Evolutionary conservation across 2,113 vertebrate species (phyloP), one percentile per base, ranked within the genome.

Genomic region (Cottus gobio): DNA sequence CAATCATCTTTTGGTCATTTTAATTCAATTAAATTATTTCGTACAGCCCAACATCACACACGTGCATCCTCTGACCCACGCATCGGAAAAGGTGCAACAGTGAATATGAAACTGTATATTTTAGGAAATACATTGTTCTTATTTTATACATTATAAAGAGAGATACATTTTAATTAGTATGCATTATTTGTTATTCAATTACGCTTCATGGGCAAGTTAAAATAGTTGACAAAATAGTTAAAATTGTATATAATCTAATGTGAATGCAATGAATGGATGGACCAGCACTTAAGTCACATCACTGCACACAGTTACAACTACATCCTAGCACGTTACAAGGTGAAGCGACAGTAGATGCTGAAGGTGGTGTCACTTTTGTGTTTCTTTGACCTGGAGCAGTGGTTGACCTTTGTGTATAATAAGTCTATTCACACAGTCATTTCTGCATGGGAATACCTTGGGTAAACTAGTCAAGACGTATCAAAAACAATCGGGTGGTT

Each of bases 401-500:
- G 30, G 65, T 36, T 6, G 15, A 71, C 52, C 42, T 54, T 28
- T 22, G 4, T 71, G 30, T 64, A 90, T 80, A 83, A 81, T 82
- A 74, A 37, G 31, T 70, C 72, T 56, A 82, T 91, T 89, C 81
- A 82, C 75, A 66, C 56, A 77, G 79, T 83, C 65, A 86, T 86
- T 80, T 52, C 81, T 77, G 57, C 63, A 77, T 81, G 30, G 77
- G 75, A 82, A 89, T 86, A 82, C 62, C 68, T 82, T 85, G 50
- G 44, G 72, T 69, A 87, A 87, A 85, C 80, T 77, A 80, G 67
- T 77, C 61, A 80, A 80, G 76, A 70, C 56, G 12, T 77, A 87
- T 84, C 79, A 85, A 84, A 84, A 84, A 80, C 77, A 85, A 89
- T 82, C 77, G 10, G 64, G 68, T 77, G 84, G 80, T 83, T 69